Conservation (phyloP, 2,113 vertebrate genomes). For the Puma concolor region DNA sequence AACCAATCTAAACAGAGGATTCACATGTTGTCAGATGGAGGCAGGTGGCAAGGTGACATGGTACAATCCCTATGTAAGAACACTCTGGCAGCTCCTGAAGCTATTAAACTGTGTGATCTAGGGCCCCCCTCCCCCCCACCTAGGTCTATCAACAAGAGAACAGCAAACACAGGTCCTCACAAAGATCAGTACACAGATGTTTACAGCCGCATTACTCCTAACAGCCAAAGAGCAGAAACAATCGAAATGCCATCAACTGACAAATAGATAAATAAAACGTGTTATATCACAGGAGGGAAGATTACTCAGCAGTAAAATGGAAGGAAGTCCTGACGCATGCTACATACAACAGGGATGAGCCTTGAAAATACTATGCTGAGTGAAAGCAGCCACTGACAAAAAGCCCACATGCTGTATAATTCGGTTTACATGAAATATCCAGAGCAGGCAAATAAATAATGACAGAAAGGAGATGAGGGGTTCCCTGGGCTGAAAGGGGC, state of each 20-base stretch:
- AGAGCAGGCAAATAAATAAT: background rate
- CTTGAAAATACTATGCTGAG: slow-evolving; percentile 11
- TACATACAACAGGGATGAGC: background rate
- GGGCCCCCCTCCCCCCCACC: background rate
- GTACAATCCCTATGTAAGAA: background rate
- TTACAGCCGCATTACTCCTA: background rate
- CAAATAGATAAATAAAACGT: background rate
- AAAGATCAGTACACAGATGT: background rate
- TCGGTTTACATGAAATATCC: background rate
- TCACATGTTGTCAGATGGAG: background rate
- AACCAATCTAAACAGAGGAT: background rate
- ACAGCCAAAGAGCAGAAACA: background rate
- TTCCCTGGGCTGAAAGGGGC: background rate
- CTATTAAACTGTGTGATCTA: background rate
- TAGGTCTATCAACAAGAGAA: background rate
- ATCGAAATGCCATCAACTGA: background rate
- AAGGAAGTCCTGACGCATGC: background rate
- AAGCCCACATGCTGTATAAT: background rate
- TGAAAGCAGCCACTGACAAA: slow-evolving; percentile 3
- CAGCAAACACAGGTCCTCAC: background rate
- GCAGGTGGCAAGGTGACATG: background rate
- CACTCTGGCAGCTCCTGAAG: background rate
- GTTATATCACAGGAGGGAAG: background rate
- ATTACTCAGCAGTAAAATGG: background rate
- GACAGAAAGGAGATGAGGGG: background rate